A percentile compares a stretch with the other conserved stretches of the same genome.
These are phyloP conservation scores for Anas capensis DNA, from an alignment of 2,797 vertebrate genomes.

Conservation along the genomic window DNA sequence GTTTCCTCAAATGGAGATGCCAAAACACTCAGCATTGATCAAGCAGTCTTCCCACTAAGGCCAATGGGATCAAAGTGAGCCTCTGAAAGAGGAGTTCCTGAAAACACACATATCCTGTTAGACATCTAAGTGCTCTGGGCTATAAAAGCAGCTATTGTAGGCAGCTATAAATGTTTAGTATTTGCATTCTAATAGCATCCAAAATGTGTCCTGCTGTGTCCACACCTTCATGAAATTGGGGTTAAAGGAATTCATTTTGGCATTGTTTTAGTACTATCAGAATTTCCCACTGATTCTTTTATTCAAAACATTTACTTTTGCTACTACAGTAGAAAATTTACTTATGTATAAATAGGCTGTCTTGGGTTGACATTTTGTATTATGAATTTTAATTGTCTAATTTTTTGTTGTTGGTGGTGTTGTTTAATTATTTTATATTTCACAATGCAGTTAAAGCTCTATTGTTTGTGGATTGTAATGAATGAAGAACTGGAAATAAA, in stretches of 20 bases:
- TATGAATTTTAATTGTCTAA: neutral
- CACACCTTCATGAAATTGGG: neutral
- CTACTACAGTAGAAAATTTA: neutral
- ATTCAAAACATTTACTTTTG: neutral
- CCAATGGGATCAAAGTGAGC: neutral
- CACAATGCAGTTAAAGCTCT: neutral
- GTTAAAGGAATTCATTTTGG: neutral
- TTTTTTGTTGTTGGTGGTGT: neutral
- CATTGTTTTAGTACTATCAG: neutral
- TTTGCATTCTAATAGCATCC: neutral
- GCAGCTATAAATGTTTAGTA: neutral
- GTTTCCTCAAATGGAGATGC: neutral
- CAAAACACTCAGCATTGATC: neutral
- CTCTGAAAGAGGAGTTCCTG: neutral
- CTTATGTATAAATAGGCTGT: neutral
- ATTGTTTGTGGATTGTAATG: neutral
- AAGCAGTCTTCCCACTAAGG: neutral
- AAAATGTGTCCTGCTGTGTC: neutral
- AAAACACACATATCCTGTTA: neutral
- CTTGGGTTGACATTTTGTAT: neutral
- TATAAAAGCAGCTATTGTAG: neutral
- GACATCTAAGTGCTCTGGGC: neutral
- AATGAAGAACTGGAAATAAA: neutral
- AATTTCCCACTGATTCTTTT: neutral
- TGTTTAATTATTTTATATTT: neutral